These are phyloP conservation scores for Sapajus apella DNA, from an alignment of 2,113 vertebrate species.

Conservation along the genomic window DNA sequence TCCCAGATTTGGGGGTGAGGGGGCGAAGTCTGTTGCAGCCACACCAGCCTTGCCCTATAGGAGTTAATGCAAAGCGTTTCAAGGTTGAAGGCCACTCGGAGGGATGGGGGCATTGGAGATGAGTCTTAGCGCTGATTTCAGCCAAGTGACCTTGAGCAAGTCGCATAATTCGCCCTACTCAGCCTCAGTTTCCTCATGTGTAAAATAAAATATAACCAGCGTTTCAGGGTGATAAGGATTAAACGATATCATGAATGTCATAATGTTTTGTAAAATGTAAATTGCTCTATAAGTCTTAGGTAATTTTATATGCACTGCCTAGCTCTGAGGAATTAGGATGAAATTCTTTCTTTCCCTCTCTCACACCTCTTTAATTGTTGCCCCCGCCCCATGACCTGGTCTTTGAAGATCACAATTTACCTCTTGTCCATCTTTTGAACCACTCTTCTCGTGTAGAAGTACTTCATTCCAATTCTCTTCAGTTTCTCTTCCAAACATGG, in stretches of 20 bases:
- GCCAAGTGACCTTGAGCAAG: conserved; percentile 71
- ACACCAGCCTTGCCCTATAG: not conserved
- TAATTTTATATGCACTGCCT: not conserved
- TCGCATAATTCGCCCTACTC: not conserved
- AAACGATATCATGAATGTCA: conserved; percentile 41
- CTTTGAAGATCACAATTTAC: not conserved
- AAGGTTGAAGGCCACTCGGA: not conserved
- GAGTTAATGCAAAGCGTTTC: not conserved
- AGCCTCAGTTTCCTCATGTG: conserved; percentile 57
- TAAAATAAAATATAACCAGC: not conserved
- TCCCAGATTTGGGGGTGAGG: not conserved
- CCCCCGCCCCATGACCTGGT: too few species aligned
- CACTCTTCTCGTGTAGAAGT: not conserved
- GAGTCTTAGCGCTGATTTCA: not conserved
- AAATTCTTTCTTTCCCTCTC: not conserved
- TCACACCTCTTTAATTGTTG: too few species aligned
- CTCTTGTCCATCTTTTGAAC: not conserved
- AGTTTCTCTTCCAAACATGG: not conserved
- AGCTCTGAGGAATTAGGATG: not conserved
- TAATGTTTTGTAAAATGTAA: conserved; percentile 48
- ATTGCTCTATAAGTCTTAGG: not conserved
- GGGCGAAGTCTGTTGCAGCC: not conserved
- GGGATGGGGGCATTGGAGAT: not conserved
- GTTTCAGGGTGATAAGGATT: conserved; percentile 24
- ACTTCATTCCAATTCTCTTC: not conserved